These are phyloP conservation scores for Pemphigus obesinymphae DNA, from an alignment of 1,140 invertebrate species.

Conservation along the genomic window DNA sequence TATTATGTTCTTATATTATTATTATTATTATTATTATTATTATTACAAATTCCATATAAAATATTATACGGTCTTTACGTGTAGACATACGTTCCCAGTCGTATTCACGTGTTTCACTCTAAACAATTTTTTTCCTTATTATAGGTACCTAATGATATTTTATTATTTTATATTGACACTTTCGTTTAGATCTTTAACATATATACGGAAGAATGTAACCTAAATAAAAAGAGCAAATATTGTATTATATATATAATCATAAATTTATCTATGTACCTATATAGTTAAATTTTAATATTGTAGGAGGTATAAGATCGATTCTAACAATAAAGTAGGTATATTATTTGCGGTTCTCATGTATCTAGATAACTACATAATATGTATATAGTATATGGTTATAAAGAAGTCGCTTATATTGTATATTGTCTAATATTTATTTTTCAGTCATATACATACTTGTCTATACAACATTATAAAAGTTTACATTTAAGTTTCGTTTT, in stretches of 20 bases:
- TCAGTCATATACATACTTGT: too few relatives aligned
- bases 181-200: slow-evolving; percentile 12
- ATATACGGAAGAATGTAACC: slow-evolving; percentile 5
- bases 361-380: background rate
- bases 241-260: background rate
- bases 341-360: too few relatives aligned
- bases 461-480: background rate
- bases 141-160: background rate
- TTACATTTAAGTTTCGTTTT: background rate
- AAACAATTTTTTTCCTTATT: background rate
- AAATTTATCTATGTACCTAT: background rate
- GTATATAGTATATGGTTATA: background rate
- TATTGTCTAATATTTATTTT: too few relatives aligned
- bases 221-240: background rate
- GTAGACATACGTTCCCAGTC: background rate
- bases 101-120: slow-evolving; percentile 15
- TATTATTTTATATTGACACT: slow-evolving; percentile 4
- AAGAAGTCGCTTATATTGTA: background rate
- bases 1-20: background rate
- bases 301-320: background rate
- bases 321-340: background rate
- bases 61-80: slow-evolving; percentile 16
- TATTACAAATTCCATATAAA: background rate
- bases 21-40: too few relatives aligned
- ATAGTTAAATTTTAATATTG: background rate